Base-by-base conservation (phyloP, 2,113 vertebrate genomes). In the Polypterus bichir region DNA sequence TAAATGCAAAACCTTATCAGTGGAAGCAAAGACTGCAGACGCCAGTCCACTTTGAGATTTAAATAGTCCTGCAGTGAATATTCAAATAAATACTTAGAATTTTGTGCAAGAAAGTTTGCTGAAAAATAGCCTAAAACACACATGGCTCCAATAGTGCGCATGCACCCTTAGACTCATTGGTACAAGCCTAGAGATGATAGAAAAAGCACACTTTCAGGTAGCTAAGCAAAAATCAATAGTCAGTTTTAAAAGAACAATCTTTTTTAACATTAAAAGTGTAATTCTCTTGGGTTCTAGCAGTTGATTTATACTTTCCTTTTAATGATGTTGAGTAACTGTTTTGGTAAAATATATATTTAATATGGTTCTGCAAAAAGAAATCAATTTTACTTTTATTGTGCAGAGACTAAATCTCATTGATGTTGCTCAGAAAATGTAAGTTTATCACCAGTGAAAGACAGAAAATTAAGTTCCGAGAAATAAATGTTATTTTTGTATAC, bases 41-140 rank as follows among this genome's bases (percentile, higher is more conserved):
- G 67, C 62, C 71, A 74, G 72, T 73, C 73, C 73, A 73, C 76
- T 75, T 64, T 70, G 75, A 72, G 71, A 73, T 71, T 73, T 68
- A 54, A 63, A 66, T 77, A 64, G 70, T 70, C 74, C 68, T 66
- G 66, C 77, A 71, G 73, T 73, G 69, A 74, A 72, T 67, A 69
- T 61, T 58, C 72, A 77, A 78, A 80, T 80, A 78, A 82, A 74
- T 63, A 72, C 57, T 63, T 59, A 1, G 27, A 27, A 27, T 27
- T 27, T 27, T 27, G 27, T 27, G 27, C 27, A 27, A 27, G 27
- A 27, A 27, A 27, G 27, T 27, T 27, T 27, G 27, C 2, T 27
- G 27, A 27, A 27, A 27, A 27, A 27, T 27, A 27, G 27, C 27
- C 27, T 27, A 27, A 27, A 27, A 27, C 27, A 27, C 27, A 27